Base-by-base conservation (phyloP, 1,140 invertebrate species). In the Drosophila ogumai region DNA sequence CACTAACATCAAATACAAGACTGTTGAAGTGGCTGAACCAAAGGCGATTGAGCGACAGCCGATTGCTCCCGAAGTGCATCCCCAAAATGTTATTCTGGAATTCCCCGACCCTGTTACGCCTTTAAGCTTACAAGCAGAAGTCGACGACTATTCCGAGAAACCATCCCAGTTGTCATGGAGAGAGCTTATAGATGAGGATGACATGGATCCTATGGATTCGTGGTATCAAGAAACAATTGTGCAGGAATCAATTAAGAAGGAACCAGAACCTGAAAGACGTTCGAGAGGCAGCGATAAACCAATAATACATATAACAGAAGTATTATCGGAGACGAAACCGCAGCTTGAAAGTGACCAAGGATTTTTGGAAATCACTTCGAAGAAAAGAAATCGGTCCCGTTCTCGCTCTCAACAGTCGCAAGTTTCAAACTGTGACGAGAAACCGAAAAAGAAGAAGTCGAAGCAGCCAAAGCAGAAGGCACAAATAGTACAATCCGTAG, bases 381-480 rank as follows among this genome's bases (percentile, higher is more conserved):
- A 90, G 43, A 85, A 88, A 31, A 64, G 82, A 54, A 78, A 68
- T 54, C 79, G 91, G 8, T 92, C 91, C 19, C 75, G 91, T 6
- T 91, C 90, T 3, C 88, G 90, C 15, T 91, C 91, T 12, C 91
- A 90, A 49, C 75, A 91, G 41, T 91, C 80, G 0, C 76, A 87
- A 3, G 44, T 38, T 28, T 90, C 79, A 1, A 61, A 59, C 15
- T 32, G 57, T 7, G 76, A 66, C 5, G 87, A 90, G 8, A 90
- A 85, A 31, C 75, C 73, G 22, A 61, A 61, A 10, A 91, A 88
- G 67, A 91, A 81, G 17, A 86, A 75, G 19, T 77, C 78, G 0
- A 86, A 72, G 34, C 81, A 92, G 36, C 79, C 86, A 6, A 86
- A 82, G 22, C 68, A 68, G 3, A 68, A 49, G 34, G 38, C 72